Evolutionary conservation across 2,113 vertebrate genomes (phyloP), one percentile per base, ranked within the genome.

Genomic region (Ifrita kowaldi): DNA sequence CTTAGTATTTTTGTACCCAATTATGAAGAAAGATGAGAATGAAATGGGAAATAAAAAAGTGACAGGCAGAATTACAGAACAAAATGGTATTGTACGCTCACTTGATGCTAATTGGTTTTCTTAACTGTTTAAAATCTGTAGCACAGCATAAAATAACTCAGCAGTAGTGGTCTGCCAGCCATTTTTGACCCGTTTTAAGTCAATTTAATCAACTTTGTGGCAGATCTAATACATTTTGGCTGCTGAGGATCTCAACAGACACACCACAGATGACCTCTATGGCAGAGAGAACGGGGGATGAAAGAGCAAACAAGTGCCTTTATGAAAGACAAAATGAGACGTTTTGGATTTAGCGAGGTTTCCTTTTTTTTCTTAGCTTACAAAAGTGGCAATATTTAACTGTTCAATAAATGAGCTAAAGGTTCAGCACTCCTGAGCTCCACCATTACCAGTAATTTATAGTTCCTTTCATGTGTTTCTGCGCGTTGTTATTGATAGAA

Each of bases 1-100:
- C 63, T 94, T 35, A 52, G 83, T 90, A 88, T 93, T 94, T 90
- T 89, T 80, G 47, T 84, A 84, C 79, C 87, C 75, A 88, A 74
- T 97, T 94, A 94, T 42, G 68, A 86, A 87, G 93, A 87, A 96
- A 92, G 92, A 96, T 87, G 92, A 91, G 75, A 94, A 92, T 56
- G 33, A 89, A 96, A 89, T 28, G 32, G 59, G 88, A 90, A 92
- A 93, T 91, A 75, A 76, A 91, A 81, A 92, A 76, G 65, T 78
- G 90, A 91, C 87, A 93, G 75, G 78, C 64, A 65, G 89, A 84
- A 88, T 94, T 92, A 87, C 46, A 76, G 84, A 92, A 90, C 67
- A 84, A 88, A 94, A 95, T 27, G 74, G 24, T 65, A 52, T 7
- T 70, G 39, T 69, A 76, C 0, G 3, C 55, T 82, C 33, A 39